phyloP scores from a whole-genome alignment of 2,113 vertebrate species.

The Gymnorhina tibicen region DNA sequence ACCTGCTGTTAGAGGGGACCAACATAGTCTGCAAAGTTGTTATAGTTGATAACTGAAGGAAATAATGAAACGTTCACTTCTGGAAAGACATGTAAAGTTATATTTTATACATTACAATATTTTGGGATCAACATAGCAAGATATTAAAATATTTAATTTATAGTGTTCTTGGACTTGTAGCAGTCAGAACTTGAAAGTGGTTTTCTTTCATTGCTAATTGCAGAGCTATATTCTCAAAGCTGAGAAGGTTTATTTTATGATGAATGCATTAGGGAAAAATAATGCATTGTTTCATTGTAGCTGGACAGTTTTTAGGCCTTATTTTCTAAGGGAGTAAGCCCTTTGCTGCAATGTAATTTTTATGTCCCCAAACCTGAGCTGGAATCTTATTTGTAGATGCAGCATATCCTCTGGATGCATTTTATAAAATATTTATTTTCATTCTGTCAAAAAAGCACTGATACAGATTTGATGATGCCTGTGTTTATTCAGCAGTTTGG shows the following conservation, averaged over 20 bases:
- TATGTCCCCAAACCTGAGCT: not conserved
- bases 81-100: not conserved
- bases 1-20: not conserved
- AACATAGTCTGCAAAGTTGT: not conserved
- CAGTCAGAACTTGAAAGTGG: not conserved
- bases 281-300: not conserved
- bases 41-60: not conserved
- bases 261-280: not conserved
- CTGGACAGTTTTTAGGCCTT: not conserved
- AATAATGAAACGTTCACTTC: not conserved
- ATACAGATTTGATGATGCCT: not conserved
- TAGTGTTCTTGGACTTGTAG: not conserved
- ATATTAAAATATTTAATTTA: not conserved
- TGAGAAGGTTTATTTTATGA: not conserved
- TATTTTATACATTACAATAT: not conserved
- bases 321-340: not conserved
- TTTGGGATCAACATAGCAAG: not conserved
- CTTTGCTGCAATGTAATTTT: not conserved
- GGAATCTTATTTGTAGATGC: not conserved
- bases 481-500: not conserved
- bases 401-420: not conserved
- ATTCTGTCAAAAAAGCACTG: not conserved
- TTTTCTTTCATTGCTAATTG: not conserved
- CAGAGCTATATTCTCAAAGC: not conserved
- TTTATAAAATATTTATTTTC: constrained; percentile 16